phyloP scores from a whole-genome alignment of 2,888 invertebrate species.

The Eumerus sabulonum region DNA sequence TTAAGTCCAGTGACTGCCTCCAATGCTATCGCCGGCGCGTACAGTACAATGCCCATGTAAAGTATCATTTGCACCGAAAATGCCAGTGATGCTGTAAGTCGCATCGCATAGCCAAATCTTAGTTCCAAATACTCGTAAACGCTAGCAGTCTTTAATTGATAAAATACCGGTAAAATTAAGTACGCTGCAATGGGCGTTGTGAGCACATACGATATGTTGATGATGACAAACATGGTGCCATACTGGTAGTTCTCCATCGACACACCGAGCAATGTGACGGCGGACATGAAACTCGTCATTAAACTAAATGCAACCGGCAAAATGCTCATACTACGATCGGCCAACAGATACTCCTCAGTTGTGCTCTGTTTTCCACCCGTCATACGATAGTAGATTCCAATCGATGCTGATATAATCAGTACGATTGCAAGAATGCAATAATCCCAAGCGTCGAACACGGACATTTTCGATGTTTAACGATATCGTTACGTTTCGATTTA shows the following conservation, averaged over 20 bases:
- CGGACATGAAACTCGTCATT: slow-evolving; percentile 97
- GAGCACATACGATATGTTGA: slow-evolving; percentile 87
- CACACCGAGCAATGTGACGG: slow-evolving; percentile 92
- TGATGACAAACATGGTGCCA: slow-evolving; percentile 89
- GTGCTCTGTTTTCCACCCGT: slow-evolving; percentile 92
- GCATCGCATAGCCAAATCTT: slow-evolving; percentile 88
- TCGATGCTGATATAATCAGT: slow-evolving; percentile 85
- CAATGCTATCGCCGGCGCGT: slow-evolving; percentile 94
- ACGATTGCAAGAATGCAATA: slow-evolving; percentile 87
- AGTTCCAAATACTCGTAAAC: slow-evolving; percentile 95
- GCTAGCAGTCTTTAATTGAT: slow-evolving; percentile 89
- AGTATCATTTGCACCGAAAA: slow-evolving; percentile 94
- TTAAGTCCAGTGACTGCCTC: slow-evolving; percentile 91
- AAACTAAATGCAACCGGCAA: slow-evolving; percentile 91
- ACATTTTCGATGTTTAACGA: slow-evolving; percentile 69
- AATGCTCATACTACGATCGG: slow-evolving; percentile 89
- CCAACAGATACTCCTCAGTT: slow-evolving; percentile 91
- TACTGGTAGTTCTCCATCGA: slow-evolving; percentile 92
- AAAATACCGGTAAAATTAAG: slow-evolving; percentile 91
- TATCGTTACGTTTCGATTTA: background rate
- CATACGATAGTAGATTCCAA: slow-evolving; percentile 91
- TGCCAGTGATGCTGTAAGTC: slow-evolving; percentile 89
- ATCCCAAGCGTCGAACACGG: slow-evolving; percentile 84
- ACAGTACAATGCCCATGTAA: slow-evolving; percentile 94
- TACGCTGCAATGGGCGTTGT: slow-evolving; percentile 89